phyloP scores from a whole-genome alignment of 2,888 invertebrate genomes.

The Leptinotarsa tumamoca region DNA sequence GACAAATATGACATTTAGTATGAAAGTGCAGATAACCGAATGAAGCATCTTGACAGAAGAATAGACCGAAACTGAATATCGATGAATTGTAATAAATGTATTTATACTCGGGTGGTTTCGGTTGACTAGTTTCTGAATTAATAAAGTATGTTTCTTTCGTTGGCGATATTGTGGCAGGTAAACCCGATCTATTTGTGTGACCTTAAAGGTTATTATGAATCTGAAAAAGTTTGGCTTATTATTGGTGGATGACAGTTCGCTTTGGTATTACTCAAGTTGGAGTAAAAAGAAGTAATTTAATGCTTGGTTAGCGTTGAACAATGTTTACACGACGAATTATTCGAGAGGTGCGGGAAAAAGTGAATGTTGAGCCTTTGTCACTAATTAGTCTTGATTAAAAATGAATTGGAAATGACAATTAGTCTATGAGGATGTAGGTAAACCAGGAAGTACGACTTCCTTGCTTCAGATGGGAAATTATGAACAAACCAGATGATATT shows the following conservation, averaged over 20 bases:
- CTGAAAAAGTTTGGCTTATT: slow-evolving; percentile 24
- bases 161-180: slow-evolving; percentile 19
- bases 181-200: slow-evolving; percentile 24
- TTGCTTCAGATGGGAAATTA: too few species aligned
- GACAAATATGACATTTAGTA: not conserved
- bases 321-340: slow-evolving; percentile 21
- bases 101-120: slow-evolving; percentile 18
- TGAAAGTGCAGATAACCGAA: not conserved
- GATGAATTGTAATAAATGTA: slow-evolving; percentile 3
- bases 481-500: too few species aligned
- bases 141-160: slow-evolving; percentile 14
- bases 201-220: slow-evolving; percentile 16
- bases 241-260: slow-evolving; percentile 28
- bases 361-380: not conserved
- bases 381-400: not conserved
- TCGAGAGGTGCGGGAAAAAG: not conserved
- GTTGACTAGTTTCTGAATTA: slow-evolving; percentile 10
- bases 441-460: not conserved
- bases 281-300: slow-evolving; percentile 34
- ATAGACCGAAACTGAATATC: slow-evolving; percentile 13
- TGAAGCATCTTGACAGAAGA: slow-evolving; percentile 12
- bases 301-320: slow-evolving; percentile 31
- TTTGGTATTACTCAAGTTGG: slow-evolving; percentile 33
- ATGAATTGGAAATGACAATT: not conserved
- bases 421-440: not conserved